Evolutionary conservation across 2,113 vertebrate species (phyloP), one percentile per base, ranked within the genome.

Genomic region (Parus major): DNA sequence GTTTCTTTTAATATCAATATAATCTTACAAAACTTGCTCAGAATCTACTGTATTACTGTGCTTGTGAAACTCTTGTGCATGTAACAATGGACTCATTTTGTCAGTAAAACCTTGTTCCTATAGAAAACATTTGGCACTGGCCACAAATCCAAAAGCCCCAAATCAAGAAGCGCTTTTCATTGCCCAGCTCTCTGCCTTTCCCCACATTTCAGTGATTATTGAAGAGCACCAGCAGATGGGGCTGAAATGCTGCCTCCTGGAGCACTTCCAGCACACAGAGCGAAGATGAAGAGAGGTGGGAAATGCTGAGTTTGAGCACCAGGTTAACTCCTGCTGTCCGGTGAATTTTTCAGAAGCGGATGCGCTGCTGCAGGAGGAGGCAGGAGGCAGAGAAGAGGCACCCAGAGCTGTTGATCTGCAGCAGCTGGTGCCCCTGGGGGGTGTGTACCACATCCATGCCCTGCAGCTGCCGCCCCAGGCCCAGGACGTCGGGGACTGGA

Each of bases 391-490:
- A 4, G 42, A 24, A 23, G 50, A 49, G 4, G 49, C 65, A 1
- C 29, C 24, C 0, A 5, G 0, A 7, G 9, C 4, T 11, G 98
- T 99, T 56, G 98, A 99, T 88, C 36, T 98, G 93, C 95, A 94
- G 50, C 98, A 98, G 61, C 99, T 98, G 95, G 96, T 93, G 3
- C 95, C 97, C 0, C 89, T 99, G 91, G 99, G 99, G 1, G 99
- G 99, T 5, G 97, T 99, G 68, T 99, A 98, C 92, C 98, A 98
- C 83, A 98, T 98, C 5, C 97, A 98, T 6, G 88, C 94, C 2
- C 98, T 99, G 82, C 94, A 95, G 65, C 97, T 99, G 39, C 99
- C 99, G 0, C 98, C 98, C 4, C 99, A 99, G 92, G 94, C 94
- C 82, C 93, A 92, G 7, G 80, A 93, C 5, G n/a, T 97, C 75